A percentile compares a stretch with the other conserved stretches of the same genome.
phyloP scores from a whole-genome alignment of 2,888 invertebrate species.

The Cataglyphis cursor region DNA sequence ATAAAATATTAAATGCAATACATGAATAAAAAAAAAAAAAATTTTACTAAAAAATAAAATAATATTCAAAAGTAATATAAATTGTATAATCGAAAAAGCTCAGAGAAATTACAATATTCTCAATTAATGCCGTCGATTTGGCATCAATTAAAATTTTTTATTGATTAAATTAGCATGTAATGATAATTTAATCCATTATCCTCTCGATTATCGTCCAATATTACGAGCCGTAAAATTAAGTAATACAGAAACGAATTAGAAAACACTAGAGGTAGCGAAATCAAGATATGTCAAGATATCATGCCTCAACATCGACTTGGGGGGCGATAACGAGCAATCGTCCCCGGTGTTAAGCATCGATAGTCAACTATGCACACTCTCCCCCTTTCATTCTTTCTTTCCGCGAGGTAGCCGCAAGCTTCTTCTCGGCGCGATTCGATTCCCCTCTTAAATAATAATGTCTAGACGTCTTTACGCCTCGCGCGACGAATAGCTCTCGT shows the following conservation, averaged over 20 bases:
- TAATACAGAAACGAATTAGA: background rate
- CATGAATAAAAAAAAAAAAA: background rate
- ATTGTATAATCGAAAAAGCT: background rate
- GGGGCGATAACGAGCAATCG: conserved; percentile 19
- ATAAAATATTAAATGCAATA: background rate
- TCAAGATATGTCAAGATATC: conserved; percentile 6
- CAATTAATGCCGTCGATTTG: background rate
- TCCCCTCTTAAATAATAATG: conserved; percentile 49
- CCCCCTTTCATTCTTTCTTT: conserved; percentile 2
- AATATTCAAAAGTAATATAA: background rate
- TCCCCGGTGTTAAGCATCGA: conserved; percentile 26
- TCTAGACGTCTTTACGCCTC: conserved; percentile 51
- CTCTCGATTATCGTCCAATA: background rate
- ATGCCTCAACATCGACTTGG: conserved; percentile 13
- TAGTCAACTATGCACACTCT: conserved; percentile 19
- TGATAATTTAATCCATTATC: background rate
- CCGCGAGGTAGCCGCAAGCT: conserved; percentile 26
- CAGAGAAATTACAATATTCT: background rate
- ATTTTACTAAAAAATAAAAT: background rate
- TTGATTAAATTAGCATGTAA: background rate
- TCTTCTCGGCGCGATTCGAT: conserved; percentile 26
- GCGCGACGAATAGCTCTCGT: conserved; percentile 60
- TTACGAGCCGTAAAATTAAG: background rate
- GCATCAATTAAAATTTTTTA: background rate
- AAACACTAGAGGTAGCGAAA: background rate